Conservation (phyloP, 2,113 vertebrate species). For the Pterocles gutturalis region DNA sequence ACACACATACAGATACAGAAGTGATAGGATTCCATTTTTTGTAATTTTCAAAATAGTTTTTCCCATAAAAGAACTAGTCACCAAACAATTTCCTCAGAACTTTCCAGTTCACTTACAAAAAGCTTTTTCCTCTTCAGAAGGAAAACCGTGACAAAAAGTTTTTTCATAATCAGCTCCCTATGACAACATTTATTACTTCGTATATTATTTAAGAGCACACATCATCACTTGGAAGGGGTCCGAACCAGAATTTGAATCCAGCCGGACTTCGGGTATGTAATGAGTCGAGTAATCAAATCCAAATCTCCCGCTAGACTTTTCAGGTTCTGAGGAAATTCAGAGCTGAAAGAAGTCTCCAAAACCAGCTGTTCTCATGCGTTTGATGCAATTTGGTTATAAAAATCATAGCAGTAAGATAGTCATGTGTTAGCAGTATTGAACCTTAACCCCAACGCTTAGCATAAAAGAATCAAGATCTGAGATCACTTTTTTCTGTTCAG, state of each 20-base stretch:
- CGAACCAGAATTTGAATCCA: background rate
- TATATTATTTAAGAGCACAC: background rate
- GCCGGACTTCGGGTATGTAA: background rate
- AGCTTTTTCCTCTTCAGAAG: background rate
- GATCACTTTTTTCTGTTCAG: background rate
- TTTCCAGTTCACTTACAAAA: background rate
- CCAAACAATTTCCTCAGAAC: background rate
- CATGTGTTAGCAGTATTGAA: background rate
- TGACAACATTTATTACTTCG: background rate
- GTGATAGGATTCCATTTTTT: background rate
- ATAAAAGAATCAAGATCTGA: background rate
- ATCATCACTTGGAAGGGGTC: background rate
- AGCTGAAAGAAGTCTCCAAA: background rate
- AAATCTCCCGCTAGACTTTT: background rate
- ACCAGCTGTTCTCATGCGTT: background rate
- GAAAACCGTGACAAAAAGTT: background rate
- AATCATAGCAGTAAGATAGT: background rate
- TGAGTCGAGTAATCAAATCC: background rate
- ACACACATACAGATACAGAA: background rate
- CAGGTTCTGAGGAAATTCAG: conserved; percentile 10
- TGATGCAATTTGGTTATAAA: conserved; percentile 3
- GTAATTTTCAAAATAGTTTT: background rate
- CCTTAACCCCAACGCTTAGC: background rate
- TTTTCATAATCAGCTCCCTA: background rate
- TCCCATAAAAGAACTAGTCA: background rate